A percentile compares a stretch with the other conserved stretches of the same genome.
Evolutionary conservation across 2,113 vertebrate species (phyloP).

Genomic region (Sardina pilchardus): DNA sequence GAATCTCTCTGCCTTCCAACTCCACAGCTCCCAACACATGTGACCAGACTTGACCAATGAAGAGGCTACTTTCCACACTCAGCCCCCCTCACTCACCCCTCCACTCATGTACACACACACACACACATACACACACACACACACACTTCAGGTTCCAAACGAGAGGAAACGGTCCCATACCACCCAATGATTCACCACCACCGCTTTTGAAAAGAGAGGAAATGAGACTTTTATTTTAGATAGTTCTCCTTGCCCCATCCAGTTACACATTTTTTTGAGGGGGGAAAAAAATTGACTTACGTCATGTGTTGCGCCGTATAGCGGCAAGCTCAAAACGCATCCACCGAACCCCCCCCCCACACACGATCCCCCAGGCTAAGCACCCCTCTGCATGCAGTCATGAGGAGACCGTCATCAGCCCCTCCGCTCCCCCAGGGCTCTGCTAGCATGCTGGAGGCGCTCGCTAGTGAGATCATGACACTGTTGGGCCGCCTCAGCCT

Average conservation of each 20-base stretch:
- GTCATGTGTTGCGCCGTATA: background rate
- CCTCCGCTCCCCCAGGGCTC: too few relatives aligned
- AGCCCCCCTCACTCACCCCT: slow-evolving; percentile 26
- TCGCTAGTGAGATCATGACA: too few relatives aligned
- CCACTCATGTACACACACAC: background rate
- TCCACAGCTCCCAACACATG: slow-evolving; percentile 74
- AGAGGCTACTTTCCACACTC: slow-evolving; percentile 55
- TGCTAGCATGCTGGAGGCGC: too few relatives aligned
- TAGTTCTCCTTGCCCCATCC: background rate
- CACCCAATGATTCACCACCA: background rate
- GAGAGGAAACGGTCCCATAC: background rate
- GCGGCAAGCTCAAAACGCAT: too few relatives aligned
- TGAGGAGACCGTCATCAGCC: too few relatives aligned
- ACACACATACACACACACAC: slow-evolving; percentile 2
- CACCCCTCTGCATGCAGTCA: too few relatives aligned
- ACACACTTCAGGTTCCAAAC: background rate
- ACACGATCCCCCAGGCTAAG: too few relatives aligned
- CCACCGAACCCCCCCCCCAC: too few relatives aligned
- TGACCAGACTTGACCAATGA: slow-evolving; percentile 72
- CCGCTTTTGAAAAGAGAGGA: slow-evolving; percentile 27
- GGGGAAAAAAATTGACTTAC: background rate
- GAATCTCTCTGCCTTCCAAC: slow-evolving; percentile 54
- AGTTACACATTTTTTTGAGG: background rate
- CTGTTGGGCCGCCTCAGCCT: too few relatives aligned
- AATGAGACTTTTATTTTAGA: background rate